Base-by-base conservation (phyloP, 1,140 invertebrate genomes). In the Leptoteleia sp. region DNA sequence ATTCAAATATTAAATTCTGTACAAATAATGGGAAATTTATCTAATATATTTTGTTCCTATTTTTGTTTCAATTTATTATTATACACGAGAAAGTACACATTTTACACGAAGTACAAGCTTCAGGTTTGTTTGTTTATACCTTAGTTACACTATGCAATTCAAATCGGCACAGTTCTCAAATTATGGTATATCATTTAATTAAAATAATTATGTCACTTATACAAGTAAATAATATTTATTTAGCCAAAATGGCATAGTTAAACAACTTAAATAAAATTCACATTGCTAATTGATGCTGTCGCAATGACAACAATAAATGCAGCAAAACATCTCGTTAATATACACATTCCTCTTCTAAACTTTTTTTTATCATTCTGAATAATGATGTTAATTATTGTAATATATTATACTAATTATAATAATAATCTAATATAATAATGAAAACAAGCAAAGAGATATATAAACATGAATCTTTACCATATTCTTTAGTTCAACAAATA, bases 61-160 rank as follows among this genome's bases (percentile, higher is more conserved):
- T 71, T 61, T 25, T 25, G 1, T 62, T 72, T 62, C 9, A 8
- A 12, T 57, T 65, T 37, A 55, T 68, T 55, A 55, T 48, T 68
- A 68, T 71, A 75, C 71, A 75, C 45, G 50, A 65, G 57, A 75
- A 75, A 75, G 71, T 75, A 75, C 52, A 75, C 71, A 75, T 75
- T 75, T 57, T 75, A 65, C 71, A 65, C 52, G 71, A 67, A 75
- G 71, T 75, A 67, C 54, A 75, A 67, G 61, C 71, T 75, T 75
- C 71, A 62, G 37, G 62, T 59, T 50, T 31, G 5, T 40, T 57
- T 48, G 37, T 33, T 43, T 25, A 25, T n/a, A 25, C 13, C 25
- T 47, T 25, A 0, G 31, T 40, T 12, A 17, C 37, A 62, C 33
- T 16, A 19, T 65, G 40, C 48, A 73, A 38, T 13, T 72, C 25